A percentile compares a stretch with the other conserved stretches of the same genome.
phyloP scores from a whole-genome alignment of 2,113 vertebrate genomes.

The Numida meleagris region DNA sequence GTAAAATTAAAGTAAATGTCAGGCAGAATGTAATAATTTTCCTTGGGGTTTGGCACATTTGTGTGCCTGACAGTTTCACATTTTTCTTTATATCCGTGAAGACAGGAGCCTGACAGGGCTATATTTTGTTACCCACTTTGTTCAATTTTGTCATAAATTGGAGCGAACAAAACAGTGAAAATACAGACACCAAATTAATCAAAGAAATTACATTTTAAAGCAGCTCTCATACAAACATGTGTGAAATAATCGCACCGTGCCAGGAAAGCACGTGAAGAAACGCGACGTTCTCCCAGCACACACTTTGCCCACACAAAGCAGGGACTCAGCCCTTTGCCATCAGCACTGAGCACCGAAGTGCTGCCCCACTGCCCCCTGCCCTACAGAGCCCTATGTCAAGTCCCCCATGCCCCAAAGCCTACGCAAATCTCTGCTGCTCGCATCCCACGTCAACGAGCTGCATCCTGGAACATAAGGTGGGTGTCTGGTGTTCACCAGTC shows the following conservation, averaged over 20 bases:
- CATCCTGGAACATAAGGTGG: accelerated
- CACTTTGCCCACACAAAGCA: background rate
- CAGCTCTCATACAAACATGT: constrained; percentile 29
- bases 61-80: constrained; percentile 75
- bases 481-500: background rate
- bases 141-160: constrained; percentile 76
- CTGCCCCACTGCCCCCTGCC: background rate
- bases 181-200: constrained; percentile 76
- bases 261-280: background rate
- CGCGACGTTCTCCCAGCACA: background rate
- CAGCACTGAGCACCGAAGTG: accelerated
- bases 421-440: background rate
- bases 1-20: constrained; percentile 75
- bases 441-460: background rate
- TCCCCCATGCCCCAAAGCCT: background rate
- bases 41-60: constrained; percentile 70
- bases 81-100: constrained; percentile 80
- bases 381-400: background rate
- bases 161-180: constrained; percentile 57
- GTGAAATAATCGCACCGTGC: background rate
- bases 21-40: constrained; percentile 69
- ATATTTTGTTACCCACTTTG: constrained; percentile 75
- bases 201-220: constrained; percentile 68
- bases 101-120: constrained; percentile 74
- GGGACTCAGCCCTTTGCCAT: background rate